A percentile compares a stretch with the other conserved stretches of the same genome.
These are phyloP conservation scores for Prosopocoilus inquinatus DNA, from an alignment of 2,888 invertebrate species.

Conservation along the genomic window DNA sequence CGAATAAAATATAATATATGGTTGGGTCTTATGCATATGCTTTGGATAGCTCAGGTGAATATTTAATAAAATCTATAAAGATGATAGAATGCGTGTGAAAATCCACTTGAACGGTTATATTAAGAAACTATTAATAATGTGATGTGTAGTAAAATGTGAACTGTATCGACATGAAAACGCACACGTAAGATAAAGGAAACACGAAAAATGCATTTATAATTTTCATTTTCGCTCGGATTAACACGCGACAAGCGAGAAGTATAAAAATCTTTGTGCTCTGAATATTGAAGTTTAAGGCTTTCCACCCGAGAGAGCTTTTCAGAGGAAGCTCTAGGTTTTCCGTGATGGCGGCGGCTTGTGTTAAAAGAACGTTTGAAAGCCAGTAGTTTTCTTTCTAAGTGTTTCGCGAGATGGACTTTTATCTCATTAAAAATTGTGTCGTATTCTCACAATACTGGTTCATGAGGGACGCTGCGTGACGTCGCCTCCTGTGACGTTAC, in stretches of 20 bases:
- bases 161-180: too few species aligned
- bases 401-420: constrained; percentile 20
- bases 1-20: too few species aligned
- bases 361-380: constrained; percentile 8
- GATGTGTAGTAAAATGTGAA: too few species aligned
- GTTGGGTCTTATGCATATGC: too few species aligned
- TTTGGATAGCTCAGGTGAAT: too few species aligned
- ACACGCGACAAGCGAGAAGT: constrained; percentile 30
- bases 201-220: constrained; percentile 41
- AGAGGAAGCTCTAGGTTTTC: neutral
- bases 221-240: constrained; percentile 37
- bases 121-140: too few species aligned
- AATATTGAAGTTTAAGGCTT: neutral
- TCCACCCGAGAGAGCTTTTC: neutral
- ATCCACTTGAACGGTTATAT: too few species aligned
- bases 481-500: constrained; percentile 22
- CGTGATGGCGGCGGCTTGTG: constrained; percentile 1
- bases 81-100: too few species aligned
- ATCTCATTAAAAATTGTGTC: constrained; percentile 24
- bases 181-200: constrained; percentile 4
- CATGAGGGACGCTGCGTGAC: constrained; percentile 18
- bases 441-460: constrained; percentile 2
- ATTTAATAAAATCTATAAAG: too few species aligned
- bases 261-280: constrained; percentile 27
- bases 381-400: constrained; percentile 15